Evolutionary conservation across 2,888 invertebrate genomes (phyloP).

Genomic region (Drosophila niveifrons): DNA sequence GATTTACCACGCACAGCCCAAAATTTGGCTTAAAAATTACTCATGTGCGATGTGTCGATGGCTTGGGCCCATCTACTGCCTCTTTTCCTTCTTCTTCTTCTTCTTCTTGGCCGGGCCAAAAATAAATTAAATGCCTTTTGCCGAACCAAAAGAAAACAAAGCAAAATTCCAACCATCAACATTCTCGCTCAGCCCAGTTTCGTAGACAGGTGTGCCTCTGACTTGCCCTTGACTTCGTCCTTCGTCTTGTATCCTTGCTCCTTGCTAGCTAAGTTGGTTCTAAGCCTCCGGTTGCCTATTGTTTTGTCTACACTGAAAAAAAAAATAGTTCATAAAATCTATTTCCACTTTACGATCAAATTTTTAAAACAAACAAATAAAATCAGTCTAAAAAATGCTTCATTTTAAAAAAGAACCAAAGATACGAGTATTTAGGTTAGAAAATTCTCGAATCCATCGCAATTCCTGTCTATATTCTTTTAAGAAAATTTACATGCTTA

Average conservation of each 20-base stretch:
- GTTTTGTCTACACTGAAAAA: too few relatives aligned
- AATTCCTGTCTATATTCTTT: too few relatives aligned
- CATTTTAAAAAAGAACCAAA: too few relatives aligned
- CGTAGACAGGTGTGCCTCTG: constrained; percentile 33
- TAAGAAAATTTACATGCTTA: too few relatives aligned
- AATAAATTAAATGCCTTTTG: constrained; percentile 75
- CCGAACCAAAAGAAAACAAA: constrained; percentile 59
- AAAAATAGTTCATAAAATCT: too few relatives aligned
- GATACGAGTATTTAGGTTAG: too few relatives aligned
- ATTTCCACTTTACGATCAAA: too few relatives aligned
- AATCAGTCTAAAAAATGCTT: too few relatives aligned
- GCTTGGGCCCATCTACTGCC: not conserved
- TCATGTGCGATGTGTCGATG: constrained; percentile 39
- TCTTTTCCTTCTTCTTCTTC: not conserved
- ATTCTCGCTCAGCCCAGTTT: constrained; percentile 42
- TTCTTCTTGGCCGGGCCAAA: constrained; percentile 44
- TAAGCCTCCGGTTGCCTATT: not conserved
- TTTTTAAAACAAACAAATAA: too few relatives aligned
- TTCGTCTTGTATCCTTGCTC: not conserved
- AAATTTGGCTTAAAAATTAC: constrained; percentile 65
- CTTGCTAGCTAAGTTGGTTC: not conserved
- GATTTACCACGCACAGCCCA: constrained; percentile 56
- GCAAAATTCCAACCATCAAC: constrained; percentile 62
- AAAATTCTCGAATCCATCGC: too few relatives aligned
- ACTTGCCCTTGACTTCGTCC: not conserved